Evolutionary conservation across 1,140 invertebrate genomes (phyloP).

Genomic region (Papilio glaucus): DNA sequence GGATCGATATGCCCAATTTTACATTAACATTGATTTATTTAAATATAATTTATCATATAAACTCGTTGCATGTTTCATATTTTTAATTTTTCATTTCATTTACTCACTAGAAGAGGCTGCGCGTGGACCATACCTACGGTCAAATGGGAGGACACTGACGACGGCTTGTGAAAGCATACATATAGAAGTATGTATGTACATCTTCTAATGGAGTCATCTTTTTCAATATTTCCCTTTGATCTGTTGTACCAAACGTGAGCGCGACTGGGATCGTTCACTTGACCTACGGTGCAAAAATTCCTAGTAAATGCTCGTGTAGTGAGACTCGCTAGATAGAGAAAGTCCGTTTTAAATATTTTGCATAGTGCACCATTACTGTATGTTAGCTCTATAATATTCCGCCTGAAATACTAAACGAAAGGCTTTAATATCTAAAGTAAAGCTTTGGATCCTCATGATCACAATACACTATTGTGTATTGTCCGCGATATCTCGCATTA

Average conservation of each 20-base stretch:
- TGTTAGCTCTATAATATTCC: not conserved
- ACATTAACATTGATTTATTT: not conserved
- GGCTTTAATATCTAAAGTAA: constrained; percentile 13
- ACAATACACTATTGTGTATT: constrained; percentile 10
- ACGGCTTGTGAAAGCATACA: not conserved
- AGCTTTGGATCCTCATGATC: not conserved
- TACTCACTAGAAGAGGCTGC: constrained; percentile 61
- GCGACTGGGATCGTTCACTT: no score
- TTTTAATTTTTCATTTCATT: constrained; percentile 50
- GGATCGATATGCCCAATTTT: no score
- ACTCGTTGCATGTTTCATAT: not conserved
- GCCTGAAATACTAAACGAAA: not conserved
- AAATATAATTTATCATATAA: not conserved
- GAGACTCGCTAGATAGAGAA: not conserved
- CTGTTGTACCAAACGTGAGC: no score
- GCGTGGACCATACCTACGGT: constrained; percentile 74
- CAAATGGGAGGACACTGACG: constrained; percentile 58
- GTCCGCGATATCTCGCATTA: not conserved
- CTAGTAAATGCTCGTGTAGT: no score
- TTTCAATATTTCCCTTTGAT: no score
- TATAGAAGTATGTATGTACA: not conserved
- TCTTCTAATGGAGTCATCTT: not conserved
- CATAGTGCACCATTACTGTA: not conserved
- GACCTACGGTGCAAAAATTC: no score
- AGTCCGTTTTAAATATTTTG: not conserved